A percentile compares a stretch with the other conserved stretches of the same genome.
phyloP scores from a whole-genome alignment of 2,113 vertebrate species.

The Boulengeromyrus knoepffleri region DNA sequence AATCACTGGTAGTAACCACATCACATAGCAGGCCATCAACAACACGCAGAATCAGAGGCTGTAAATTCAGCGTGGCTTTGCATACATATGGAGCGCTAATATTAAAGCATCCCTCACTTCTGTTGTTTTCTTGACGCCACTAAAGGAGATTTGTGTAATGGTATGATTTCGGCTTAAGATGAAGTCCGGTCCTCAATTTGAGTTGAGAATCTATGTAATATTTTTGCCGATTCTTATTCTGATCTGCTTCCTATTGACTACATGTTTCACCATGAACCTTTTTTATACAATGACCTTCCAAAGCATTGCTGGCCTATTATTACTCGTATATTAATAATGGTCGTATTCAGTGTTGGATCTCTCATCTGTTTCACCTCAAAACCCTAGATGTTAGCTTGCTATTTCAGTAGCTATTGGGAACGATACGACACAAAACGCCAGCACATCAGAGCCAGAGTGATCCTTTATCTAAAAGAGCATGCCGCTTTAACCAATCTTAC shows the following conservation, averaged over 20 bases:
- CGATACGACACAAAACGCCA: conserved; percentile 23
- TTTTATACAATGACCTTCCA: not conserved
- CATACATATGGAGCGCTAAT: not conserved
- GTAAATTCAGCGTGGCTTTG: not conserved
- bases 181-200: not conserved
- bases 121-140: not conserved
- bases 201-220: not conserved
- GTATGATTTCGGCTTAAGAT: not conserved
- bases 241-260: not conserved
- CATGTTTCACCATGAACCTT: not conserved
- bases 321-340: not conserved
- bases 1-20: not conserved
- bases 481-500: conserved; percentile 33
- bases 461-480: conserved; percentile 35
- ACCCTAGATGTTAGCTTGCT: conserved; percentile 12
- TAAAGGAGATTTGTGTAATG: not conserved
- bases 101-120: not conserved
- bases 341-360: conserved; percentile 30
- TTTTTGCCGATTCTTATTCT: not conserved
- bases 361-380: conserved; percentile 23
- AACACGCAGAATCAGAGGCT: not conserved
- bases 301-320: not conserved
- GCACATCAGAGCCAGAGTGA: conserved; percentile 24
- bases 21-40: not conserved
- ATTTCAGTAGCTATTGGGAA: conserved; percentile 29